Percentiles rank a stretch among this genome's conserved stretches.
Conservation (phyloP, 2,888 invertebrate genomes). For the Xanthia togata region DNA sequence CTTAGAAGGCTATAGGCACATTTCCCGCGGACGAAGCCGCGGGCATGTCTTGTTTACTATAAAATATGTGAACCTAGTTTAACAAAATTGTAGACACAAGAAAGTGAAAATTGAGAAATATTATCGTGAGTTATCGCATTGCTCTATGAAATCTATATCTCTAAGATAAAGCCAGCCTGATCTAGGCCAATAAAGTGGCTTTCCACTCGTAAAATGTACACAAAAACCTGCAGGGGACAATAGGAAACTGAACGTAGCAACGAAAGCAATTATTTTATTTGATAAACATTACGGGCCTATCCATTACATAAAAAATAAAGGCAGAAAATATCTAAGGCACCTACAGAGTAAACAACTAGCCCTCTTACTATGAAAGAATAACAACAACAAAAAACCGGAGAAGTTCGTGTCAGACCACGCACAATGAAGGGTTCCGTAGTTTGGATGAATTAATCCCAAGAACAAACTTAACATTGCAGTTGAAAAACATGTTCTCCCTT, state of each 20-base stretch:
- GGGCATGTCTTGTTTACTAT: background rate
- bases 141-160: constrained; percentile 48
- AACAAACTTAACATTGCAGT: too few relatives aligned
- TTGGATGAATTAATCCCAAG: too few relatives aligned
- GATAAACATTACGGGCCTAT: too few relatives aligned
- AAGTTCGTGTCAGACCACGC: too few relatives aligned
- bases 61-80: constrained; percentile 24
- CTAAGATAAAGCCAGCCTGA: constrained; percentile 41
- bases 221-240: constrained; percentile 37
- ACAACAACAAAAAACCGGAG: too few relatives aligned
- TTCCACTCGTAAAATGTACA: constrained; percentile 46
- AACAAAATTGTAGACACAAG: constrained; percentile 39
- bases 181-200: constrained; percentile 44
- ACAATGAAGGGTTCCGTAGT: too few relatives aligned
- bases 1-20: too few relatives aligned
- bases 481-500: too few relatives aligned
- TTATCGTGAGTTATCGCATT: constrained; percentile 42
- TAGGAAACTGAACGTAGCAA: constrained; percentile 2
- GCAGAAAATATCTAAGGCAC: background rate
- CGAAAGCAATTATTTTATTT: background rate
- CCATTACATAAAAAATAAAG: background rate
- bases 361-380: too few relatives aligned
- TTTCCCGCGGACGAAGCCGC: too few relatives aligned
- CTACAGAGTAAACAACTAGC: too few relatives aligned
- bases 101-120: constrained; percentile 55